A percentile compares a stretch with the other conserved stretches of the same genome.
These are phyloP conservation scores for Oryctes rhinoceros DNA, from an alignment of 1,140 invertebrate genomes.

Conservation along the genomic window DNA sequence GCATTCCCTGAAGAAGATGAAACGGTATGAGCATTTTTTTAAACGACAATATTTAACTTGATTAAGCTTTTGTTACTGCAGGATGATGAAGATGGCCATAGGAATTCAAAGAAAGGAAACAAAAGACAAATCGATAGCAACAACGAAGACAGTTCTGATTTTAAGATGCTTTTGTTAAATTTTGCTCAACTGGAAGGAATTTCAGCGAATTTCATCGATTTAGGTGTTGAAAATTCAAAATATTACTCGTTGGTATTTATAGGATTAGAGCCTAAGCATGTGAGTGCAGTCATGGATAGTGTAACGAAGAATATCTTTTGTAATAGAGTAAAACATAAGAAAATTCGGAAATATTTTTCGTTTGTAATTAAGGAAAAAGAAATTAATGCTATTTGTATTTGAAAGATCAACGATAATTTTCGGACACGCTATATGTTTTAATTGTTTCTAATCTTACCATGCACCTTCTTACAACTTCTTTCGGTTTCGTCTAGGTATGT, in stretches of 20 bases:
- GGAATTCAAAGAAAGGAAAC: slow-evolving; percentile 37
- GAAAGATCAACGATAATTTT: too few species aligned
- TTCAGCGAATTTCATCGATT: slow-evolving; percentile 49
- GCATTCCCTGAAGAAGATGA: slow-evolving; percentile 37
- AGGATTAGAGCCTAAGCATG: slow-evolving; percentile 25
- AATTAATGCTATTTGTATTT: too few species aligned
- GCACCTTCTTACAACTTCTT: not conserved
- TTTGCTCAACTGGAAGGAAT: slow-evolving; percentile 46
- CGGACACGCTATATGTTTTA: too few species aligned
- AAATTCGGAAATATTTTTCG: too few species aligned
- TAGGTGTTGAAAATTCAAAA: slow-evolving; percentile 44
- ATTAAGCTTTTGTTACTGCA: slow-evolving; percentile 24
- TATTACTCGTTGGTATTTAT: not conserved
- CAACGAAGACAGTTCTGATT: slow-evolving; percentile 45
- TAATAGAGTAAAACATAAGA: too few species aligned
- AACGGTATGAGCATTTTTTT: slow-evolving; percentile 1
- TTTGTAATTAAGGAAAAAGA: too few species aligned
- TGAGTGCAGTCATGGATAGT: not conserved
- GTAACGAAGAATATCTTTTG: too few species aligned
- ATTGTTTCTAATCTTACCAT: too few species aligned
- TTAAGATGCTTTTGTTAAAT: slow-evolving; percentile 35
- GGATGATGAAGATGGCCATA: slow-evolving; percentile 36
- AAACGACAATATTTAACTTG: not conserved
- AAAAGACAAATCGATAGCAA: slow-evolving; percentile 34
- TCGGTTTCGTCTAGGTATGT: slow-evolving; percentile 27